phyloP scores from a whole-genome alignment of 2,113 vertebrate genomes.

The Psammodynastes pulverulentus region DNA sequence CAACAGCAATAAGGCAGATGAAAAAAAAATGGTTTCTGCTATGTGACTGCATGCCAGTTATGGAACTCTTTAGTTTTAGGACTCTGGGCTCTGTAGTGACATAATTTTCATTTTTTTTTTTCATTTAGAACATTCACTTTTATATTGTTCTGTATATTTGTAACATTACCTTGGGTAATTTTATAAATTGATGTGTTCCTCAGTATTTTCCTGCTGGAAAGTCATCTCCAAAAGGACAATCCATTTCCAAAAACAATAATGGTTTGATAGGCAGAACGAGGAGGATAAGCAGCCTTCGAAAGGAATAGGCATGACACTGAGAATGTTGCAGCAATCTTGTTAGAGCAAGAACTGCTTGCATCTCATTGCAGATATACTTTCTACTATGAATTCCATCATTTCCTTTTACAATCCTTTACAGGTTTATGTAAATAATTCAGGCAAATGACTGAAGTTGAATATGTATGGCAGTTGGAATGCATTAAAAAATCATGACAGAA shows the following conservation, averaged over 20 bases:
- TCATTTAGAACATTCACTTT: neutral
- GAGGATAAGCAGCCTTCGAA: rapidly evolving
- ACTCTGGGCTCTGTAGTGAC: neutral
- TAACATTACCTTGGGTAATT: neutral
- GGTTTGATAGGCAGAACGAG: neutral
- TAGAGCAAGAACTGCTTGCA: neutral
- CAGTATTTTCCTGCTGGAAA: neutral
- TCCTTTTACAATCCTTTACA: neutral
- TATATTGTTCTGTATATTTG: neutral
- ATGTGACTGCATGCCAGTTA: neutral
- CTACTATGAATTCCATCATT: neutral
- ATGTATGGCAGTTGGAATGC: neutral
- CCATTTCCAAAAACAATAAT: neutral
- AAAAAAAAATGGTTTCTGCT: neutral
- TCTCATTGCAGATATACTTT: neutral
- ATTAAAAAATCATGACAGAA: neutral
- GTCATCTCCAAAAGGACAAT: neutral
- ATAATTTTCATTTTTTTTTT: neutral
- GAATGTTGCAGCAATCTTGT: neutral
- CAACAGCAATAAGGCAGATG: neutral
- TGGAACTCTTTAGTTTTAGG: neutral
- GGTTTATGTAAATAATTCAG: neutral
- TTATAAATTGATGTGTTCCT: neutral
- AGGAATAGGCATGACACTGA: neutral
- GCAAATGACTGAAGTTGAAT: neutral